These are phyloP conservation scores for Noctua janthina DNA, from an alignment of 2,888 invertebrate genomes.

Conservation along the genomic window DNA sequence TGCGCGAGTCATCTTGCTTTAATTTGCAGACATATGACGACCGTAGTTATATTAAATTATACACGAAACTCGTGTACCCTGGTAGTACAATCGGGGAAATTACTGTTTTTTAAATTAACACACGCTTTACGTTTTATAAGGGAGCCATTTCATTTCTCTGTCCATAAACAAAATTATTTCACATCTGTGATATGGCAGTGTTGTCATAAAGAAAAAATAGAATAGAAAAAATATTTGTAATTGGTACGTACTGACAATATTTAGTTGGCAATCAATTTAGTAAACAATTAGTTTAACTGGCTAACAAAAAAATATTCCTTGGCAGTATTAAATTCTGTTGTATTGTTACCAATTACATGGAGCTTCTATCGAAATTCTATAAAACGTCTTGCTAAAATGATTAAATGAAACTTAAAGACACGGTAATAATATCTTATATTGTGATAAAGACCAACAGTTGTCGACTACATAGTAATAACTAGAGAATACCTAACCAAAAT, in stretches of 20 bases:
- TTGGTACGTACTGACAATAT: background rate
- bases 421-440: no score
- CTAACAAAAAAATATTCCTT: background rate
- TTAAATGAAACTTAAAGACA: slow-evolving; percentile 18
- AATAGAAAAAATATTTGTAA: background rate
- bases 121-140: background rate
- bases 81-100: background rate
- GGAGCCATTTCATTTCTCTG: background rate
- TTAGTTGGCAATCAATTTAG: background rate
- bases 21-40: slow-evolving; percentile 13
- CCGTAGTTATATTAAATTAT: slow-evolving; percentile 21
- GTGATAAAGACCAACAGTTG: background rate
- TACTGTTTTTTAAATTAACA: background rate
- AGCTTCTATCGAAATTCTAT: slow-evolving; percentile 5
- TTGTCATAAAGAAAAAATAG: background rate
- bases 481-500: slow-evolving; percentile 9
- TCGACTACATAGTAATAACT: slow-evolving; percentile 5
- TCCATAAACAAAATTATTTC: background rate
- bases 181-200: background rate
- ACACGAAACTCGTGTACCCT: slow-evolving; percentile 3
- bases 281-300: background rate
- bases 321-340: slow-evolving; percentile 14
- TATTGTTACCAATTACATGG: slow-evolving; percentile 24
- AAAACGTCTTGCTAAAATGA: slow-evolving; percentile 9
- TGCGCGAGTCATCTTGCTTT: slow-evolving; percentile 20